Percentiles rank a stretch among this genome's conserved stretches.
phyloP scores from a whole-genome alignment of 1,140 invertebrate species.

The Drosophila bocki region DNA sequence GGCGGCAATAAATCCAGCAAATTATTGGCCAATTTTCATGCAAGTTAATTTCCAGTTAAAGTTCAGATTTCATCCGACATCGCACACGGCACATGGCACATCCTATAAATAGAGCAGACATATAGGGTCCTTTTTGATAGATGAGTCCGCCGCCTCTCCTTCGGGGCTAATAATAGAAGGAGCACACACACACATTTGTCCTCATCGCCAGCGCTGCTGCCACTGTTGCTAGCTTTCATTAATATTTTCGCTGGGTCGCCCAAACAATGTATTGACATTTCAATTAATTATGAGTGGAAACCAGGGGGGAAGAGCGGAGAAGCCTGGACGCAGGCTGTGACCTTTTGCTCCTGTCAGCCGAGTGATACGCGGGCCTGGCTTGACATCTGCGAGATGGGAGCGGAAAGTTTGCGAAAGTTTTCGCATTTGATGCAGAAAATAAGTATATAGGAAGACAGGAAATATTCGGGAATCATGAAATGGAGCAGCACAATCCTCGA shows the following conservation, averaged over 20 bases:
- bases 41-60: slow-evolving; percentile 78
- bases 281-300: slow-evolving; percentile 70
- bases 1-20: slow-evolving; percentile 63
- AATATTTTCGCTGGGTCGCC: slow-evolving; percentile 55
- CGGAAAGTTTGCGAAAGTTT: slow-evolving; percentile 9
- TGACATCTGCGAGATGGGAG: slow-evolving; percentile 47
- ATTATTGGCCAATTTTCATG: slow-evolving; percentile 66
- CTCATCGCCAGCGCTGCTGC: background rate
- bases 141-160: slow-evolving; percentile 52
- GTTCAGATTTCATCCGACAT: slow-evolving; percentile 45
- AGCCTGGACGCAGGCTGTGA: slow-evolving; percentile 50
- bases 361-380: slow-evolving; percentile 29
- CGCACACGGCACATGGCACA: slow-evolving; percentile 1
- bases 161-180: slow-evolving; percentile 57
- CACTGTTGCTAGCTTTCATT: slow-evolving; percentile 53
- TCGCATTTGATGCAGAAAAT: background rate
- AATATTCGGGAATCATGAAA: background rate
- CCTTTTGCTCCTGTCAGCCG: slow-evolving; percentile 52
- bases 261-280: slow-evolving; percentile 82
- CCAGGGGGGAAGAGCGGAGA: background rate
- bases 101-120: slow-evolving; percentile 61
- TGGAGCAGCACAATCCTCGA: background rate
- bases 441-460: background rate
- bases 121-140: slow-evolving; percentile 53
- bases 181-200: slow-evolving; percentile 19